phyloP scores from a whole-genome alignment of 2,888 invertebrate genomes.

The Macaria notata region DNA sequence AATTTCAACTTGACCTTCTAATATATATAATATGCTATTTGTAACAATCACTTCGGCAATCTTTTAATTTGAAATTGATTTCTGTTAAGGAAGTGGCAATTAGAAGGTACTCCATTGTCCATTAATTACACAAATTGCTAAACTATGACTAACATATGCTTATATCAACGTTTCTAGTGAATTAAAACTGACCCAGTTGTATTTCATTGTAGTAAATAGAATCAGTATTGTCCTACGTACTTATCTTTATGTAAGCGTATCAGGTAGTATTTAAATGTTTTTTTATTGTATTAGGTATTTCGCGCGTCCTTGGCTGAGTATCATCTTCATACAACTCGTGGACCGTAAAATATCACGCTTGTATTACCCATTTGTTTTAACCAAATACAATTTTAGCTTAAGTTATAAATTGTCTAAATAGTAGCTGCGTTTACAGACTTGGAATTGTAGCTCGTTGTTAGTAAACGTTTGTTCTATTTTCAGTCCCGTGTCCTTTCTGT shows the following conservation, averaged over 20 bases:
- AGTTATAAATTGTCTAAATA: slow-evolving; percentile 8
- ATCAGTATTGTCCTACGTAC: neutral
- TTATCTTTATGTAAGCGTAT: slow-evolving; percentile 34
- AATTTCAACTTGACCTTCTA: slow-evolving; percentile 18
- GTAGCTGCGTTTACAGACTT: slow-evolving; percentile 4
- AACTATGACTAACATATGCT: too few relatives aligned
- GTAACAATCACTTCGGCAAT: slow-evolving; percentile 13
- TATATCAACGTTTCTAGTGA: too few relatives aligned
- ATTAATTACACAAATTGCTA: neutral
- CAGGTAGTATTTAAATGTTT: slow-evolving; percentile 43
- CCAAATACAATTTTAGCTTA: slow-evolving; percentile 19
- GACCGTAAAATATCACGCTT: slow-evolving; percentile 63
- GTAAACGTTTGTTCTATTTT: slow-evolving; percentile 39
- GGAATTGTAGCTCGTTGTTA: slow-evolving; percentile 17
- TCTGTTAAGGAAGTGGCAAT: slow-evolving; percentile 8
- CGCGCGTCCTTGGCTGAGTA: slow-evolving; percentile 56
- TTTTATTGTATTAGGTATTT: slow-evolving; percentile 49
- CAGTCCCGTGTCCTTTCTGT: slow-evolving; percentile 59
- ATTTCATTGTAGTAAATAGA: neutral
- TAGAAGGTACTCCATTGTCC: neutral
- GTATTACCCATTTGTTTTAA: slow-evolving; percentile 23
- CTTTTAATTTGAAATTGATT: slow-evolving; percentile 4
- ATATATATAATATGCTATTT: neutral
- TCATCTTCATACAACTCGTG: slow-evolving; percentile 56
- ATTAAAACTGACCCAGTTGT: too few relatives aligned